Conservation (phyloP, 2,888 invertebrate genomes). For the Andrena marginata region DNA sequence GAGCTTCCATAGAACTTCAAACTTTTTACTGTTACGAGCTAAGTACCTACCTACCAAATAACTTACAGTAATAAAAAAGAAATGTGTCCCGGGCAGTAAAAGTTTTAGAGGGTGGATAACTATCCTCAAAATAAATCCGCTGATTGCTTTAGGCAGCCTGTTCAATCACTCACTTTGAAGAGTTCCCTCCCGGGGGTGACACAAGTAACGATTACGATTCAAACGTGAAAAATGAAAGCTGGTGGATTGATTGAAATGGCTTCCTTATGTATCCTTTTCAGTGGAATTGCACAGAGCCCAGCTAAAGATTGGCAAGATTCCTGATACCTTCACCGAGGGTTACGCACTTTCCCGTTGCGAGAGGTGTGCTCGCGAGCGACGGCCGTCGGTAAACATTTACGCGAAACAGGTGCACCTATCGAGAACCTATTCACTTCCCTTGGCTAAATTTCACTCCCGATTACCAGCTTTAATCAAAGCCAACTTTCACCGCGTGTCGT, state of each 20-base stretch:
- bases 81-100: no score
- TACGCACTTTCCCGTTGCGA: not conserved
- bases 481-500: not conserved
- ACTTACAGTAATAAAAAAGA: no score
- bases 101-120: no score
- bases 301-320: not conserved
- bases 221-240: no score
- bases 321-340: not conserved
- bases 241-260: not conserved
- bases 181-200: no score
- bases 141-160: no score
- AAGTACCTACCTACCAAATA: no score
- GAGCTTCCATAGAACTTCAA: no score
- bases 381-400: constrained; percentile 76
- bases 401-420: constrained; percentile 75
- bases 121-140: no score
- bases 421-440: constrained; percentile 21
- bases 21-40: no score
- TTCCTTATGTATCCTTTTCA: not conserved
- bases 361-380: constrained; percentile 70
- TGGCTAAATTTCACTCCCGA: not conserved
- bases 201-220: no score
- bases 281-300: not conserved
- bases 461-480: not conserved
- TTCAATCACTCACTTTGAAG: no score